Base-by-base conservation (phyloP, 2,113 vertebrate species). In the Pogona vitticeps region DNA sequence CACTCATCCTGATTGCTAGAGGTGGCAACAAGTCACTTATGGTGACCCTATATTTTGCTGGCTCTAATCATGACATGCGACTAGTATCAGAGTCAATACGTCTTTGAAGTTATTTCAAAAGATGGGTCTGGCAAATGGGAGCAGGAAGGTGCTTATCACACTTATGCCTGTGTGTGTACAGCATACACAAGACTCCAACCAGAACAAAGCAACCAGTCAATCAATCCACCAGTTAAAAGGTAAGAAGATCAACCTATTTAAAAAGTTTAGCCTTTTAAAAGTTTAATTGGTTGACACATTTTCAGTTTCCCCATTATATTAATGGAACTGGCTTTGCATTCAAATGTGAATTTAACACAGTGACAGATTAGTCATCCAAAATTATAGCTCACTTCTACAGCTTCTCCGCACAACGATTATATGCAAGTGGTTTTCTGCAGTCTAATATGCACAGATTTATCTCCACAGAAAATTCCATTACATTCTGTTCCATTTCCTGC, bases 341-440 rank as follows among this genome's bases (percentile, higher is more conserved):
- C 75, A 85, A 78, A 58, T 76, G 73, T 8, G 73, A 67, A 75
- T 81, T 75, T 75, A 81, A 82, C 42, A 56, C 71, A 56, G 10
- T 76, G 17, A 65, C n/a, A 75, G 61, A 40, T 67, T 61, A 82
- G 61, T 81, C 70, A 85, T 78, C 84, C 46, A 56, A 76, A 77
- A 76, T 36, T 76, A 40, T 36, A 52, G 61, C 79, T 31, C 15
- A 76, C 82, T 65, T 7, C 38, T 76, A 67, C 40, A 73, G n/a
- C 75, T 36, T n/a, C 21, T 40, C 59, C 76, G 26, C 15, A 82
- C 38, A 68, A n/a, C 33, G 40, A 76, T 36, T 52, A 31, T 52
- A 67, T 46, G 21, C 3, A 33, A 38, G 10, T 40, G 46, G 40
- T 80, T 63, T 65, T 33, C 10, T 0, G 38, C 84, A 13, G 42